Evolutionary conservation across 2,797 vertebrate genomes (phyloP).

Genomic region (Sebastes ruberrimus): DNA sequence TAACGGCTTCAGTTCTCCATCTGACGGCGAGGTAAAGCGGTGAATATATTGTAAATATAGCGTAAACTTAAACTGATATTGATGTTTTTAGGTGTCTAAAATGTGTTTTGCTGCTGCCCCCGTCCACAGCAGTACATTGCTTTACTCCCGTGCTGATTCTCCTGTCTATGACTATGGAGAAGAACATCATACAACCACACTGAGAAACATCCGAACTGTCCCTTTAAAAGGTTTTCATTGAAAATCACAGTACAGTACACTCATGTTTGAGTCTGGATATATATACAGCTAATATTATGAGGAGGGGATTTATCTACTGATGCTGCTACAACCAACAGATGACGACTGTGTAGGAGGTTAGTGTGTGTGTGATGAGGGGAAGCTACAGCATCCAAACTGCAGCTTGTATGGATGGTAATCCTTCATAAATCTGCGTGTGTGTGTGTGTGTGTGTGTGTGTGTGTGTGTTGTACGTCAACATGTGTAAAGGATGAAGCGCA

Average conservation of each 20-base stretch:
- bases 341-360: neutral
- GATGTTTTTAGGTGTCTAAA: neutral
- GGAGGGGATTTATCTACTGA: neutral
- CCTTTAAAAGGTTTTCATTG: neutral
- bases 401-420: constrained; percentile 17
- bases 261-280: neutral
- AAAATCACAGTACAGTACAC: neutral
- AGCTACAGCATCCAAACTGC: constrained; percentile 2
- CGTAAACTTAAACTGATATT: no score
- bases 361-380: neutral
- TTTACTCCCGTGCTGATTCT: neutral
- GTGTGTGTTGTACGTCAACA: constrained; percentile 10
- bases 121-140: neutral
- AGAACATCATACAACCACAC: neutral
- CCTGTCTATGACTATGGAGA: neutral
- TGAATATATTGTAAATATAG: neutral
- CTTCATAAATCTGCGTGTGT: constrained; percentile 27
- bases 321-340: constrained; percentile 17
- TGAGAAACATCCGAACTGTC: neutral
- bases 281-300: neutral
- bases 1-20: no score
- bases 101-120: neutral
- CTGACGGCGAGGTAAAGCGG: neutral
- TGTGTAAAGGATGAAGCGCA: constrained; percentile 6
- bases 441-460: constrained; percentile 5